Base-by-base conservation (phyloP, 2,797 vertebrate genomes). In the Avahi laniger region DNA sequence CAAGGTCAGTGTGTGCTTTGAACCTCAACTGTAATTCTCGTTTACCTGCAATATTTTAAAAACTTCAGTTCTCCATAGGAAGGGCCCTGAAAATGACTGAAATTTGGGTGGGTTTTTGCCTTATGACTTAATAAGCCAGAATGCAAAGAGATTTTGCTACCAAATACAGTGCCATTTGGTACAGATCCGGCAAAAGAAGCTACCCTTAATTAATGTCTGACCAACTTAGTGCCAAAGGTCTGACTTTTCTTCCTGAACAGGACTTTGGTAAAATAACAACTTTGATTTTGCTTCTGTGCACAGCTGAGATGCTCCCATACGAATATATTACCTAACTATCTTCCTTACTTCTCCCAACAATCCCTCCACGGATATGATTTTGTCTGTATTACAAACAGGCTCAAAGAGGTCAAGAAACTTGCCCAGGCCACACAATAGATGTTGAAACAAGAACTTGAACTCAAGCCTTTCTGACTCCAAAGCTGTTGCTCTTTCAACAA, bases 131-230 rank as follows among this genome's bases (percentile, higher is more conserved):
- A 87, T 75, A 87, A 93, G 38, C 48, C 72, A 75, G 61, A 79
- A 63, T 3, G 17, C 43, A 84, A 78, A 69, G 41, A 96, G 33
- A 11, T 83, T 93, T 84, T 86, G 20, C 7, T 65, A 57, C 69
- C 30, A 43, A 75, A 85, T 11, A n/a, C 20, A 11, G 35, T 48
- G 12, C 33, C 41, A 30, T 84, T 85, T 28, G 63, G 70, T 54
- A 78, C 84, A 65, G 46, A 79, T 6, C 17, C 33, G 54, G 52
- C 4, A 9, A 78, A 75, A 80, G 54, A 76, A 18, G n/a, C 80
- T 84, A 11, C n/a, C 33, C 35, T 79, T 84, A 41, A 61, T 97
- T 96, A 97, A 94, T 95, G 90, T 96, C 96, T 97, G 43, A 95
- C 88, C 46, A 69, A 48, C 65, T 95, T 9, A 0, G 35, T 67